phyloP scores from a whole-genome alignment of 2,113 vertebrate species.

The Carassius carassius region DNA sequence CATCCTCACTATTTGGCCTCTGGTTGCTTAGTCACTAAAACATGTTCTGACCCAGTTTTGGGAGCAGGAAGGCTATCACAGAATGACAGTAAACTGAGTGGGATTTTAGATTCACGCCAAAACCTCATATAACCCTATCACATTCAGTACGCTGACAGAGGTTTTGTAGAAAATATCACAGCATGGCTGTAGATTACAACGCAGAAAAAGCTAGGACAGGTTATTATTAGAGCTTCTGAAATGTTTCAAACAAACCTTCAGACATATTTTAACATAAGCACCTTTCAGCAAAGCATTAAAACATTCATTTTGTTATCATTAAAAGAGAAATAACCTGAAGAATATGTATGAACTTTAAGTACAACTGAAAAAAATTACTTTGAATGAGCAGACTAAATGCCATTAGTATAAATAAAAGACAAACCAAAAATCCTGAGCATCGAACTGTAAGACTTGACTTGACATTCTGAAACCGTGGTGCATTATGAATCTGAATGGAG shows the following conservation, averaged over 20 bases:
- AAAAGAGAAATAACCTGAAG: no score
- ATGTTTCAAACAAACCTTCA: slow-evolving; percentile 40
- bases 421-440: background rate
- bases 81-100: slow-evolving; percentile 12
- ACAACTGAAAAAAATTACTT: no score
- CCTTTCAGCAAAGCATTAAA: no score
- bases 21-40: slow-evolving; percentile 9
- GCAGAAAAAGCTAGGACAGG: slow-evolving; percentile 56
- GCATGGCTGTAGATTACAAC: background rate
- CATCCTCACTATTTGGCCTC: background rate
- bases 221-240: background rate
- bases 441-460: background rate
- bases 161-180: slow-evolving; percentile 48
- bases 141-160: slow-evolving; percentile 27
- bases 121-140: background rate
- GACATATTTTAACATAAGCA: background rate
- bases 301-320: no score
- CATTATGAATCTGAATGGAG: background rate
- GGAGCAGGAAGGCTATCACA: background rate
- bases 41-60: background rate
- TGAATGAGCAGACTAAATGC: background rate
- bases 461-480: background rate
- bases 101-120: slow-evolving; percentile 29
- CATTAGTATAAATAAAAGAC: background rate
- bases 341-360: no score